A percentile compares a stretch with the other conserved stretches of the same genome.
Evolutionary conservation across 2,113 vertebrate species (phyloP).

Genomic region (Orthonyx spaldingii): DNA sequence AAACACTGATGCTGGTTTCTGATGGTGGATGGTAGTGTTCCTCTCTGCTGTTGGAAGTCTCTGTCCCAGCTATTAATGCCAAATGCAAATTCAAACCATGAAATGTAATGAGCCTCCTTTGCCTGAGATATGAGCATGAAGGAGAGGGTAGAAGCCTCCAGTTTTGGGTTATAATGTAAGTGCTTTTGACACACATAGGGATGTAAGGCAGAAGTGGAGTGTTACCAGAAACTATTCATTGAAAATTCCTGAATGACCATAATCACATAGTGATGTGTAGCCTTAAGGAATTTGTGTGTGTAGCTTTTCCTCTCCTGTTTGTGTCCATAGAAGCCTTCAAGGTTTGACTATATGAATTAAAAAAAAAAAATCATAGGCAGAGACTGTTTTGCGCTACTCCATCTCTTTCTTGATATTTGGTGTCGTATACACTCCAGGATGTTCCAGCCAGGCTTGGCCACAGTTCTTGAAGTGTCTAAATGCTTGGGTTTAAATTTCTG

Average conservation of each 20-base stretch:
- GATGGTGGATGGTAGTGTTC: neutral
- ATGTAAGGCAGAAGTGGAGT: neutral
- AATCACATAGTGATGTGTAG: neutral
- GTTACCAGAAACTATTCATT: neutral
- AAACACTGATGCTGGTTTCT: fast-evolving
- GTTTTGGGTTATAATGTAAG: neutral
- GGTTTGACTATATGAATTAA: neutral
- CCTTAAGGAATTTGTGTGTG: neutral
- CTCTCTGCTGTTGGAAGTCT: neutral
- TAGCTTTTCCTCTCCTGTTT: neutral
- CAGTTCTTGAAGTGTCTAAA: neutral
- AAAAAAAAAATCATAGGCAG: neutral
- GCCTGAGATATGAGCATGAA: neutral
- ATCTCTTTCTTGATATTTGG: neutral
- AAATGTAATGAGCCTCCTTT: no score
- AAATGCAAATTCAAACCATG: neutral
- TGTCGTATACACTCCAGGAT: fast-evolving
- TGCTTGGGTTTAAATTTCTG: neutral
- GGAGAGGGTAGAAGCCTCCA: neutral
- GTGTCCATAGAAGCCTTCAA: neutral
- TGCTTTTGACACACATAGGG: neutral
- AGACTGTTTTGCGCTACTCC: neutral
- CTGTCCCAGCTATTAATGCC: neutral
- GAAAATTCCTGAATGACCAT: neutral
- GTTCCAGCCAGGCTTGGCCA: neutral